Percentiles rank a stretch among this genome's conserved stretches.
Conservation (phyloP, 2,888 invertebrate genomes). For the Scaptomyza polygonia region DNA sequence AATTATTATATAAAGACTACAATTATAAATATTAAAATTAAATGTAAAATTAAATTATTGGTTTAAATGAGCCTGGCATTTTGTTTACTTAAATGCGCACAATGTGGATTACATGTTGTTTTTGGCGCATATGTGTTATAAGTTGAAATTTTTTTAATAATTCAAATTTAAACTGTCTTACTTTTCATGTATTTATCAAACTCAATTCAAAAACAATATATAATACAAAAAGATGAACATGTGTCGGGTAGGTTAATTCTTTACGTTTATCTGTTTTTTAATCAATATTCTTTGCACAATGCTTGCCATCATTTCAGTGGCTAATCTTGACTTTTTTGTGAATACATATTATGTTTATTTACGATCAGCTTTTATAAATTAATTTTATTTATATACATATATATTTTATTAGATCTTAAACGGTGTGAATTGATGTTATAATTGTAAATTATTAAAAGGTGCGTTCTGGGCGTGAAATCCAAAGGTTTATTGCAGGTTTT, state of each 20-base stretch:
- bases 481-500: too few relatives aligned
- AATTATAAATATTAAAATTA: too few relatives aligned
- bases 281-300: conserved; percentile 34
- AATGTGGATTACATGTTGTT: conserved; percentile 27
- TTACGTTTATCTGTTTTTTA: conserved; percentile 48
- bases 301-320: conserved; percentile 26
- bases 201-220: conserved; percentile 30
- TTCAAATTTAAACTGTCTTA: conserved; percentile 34
- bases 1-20: too few relatives aligned
- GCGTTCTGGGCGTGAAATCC: too few relatives aligned
- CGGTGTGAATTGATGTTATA: not conserved
- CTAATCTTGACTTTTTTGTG: conserved; percentile 3
- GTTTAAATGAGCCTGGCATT: conserved; percentile 1
- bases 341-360: not conserved
- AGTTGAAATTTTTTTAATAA: conserved; percentile 35
- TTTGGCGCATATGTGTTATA: conserved; percentile 22
- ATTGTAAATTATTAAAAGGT: too few relatives aligned
- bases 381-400: too few relatives aligned
- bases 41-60: too few relatives aligned
- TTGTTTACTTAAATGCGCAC: conserved; percentile 17
- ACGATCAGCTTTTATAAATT: too few relatives aligned
- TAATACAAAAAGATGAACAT: conserved; percentile 64
- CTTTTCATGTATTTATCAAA: conserved; percentile 62
- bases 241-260: conserved; percentile 67
- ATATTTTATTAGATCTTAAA: not conserved